Evolutionary conservation across 2,113 vertebrate genomes (phyloP), one percentile per base, ranked within the genome.

Genomic region (Bagarius yarrelli): DNA sequence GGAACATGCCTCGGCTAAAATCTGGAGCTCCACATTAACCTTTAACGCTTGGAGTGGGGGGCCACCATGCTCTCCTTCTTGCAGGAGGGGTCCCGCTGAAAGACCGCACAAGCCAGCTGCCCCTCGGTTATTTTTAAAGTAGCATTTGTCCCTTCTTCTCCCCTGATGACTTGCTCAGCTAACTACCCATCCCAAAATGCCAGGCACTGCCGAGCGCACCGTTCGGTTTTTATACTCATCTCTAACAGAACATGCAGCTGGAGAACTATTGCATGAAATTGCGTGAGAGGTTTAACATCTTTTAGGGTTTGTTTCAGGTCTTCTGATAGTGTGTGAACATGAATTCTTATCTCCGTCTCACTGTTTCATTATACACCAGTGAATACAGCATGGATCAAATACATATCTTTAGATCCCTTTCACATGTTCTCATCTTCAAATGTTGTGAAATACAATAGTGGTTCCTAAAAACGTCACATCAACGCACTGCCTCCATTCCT

Each of bases 111-210:
- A 53, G 79, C 81, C 88, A 87, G 78, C 57, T 63, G 73, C 81
- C 63, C 63, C 63, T 69, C 55, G 44, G 81, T 79, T 83, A 79
- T 85, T 86, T 82, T 87, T 80, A 63, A 83, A 75, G 91, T 91
- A 92, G 91, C 91, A 93, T 93, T 91, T 93, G 92, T 92, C 92
- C 91, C 92, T 91, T 90, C 89, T 78, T 88, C 90, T 78, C 87
- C 92, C 91, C 90, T 88, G 90, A 90, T 90, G 91, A 91, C 91
- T 92, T 90, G 91, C 90, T 91, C 91, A 90, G 91, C 89, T 91
- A 89, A 91, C 91, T 90, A 91, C 87, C 91, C 89, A 18, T 34
- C 64, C 63, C 15, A 60, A 76, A 53, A 76, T 34, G 70, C 55
- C 60, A 61, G 76, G 57, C 76, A 21, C 76, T 75, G 77, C n/a